Percentiles rank a stretch among this genome's conserved stretches.
Evolutionary conservation across 2,888 invertebrate genomes (phyloP).

Genomic region (Cactoblastis cactorum): DNA sequence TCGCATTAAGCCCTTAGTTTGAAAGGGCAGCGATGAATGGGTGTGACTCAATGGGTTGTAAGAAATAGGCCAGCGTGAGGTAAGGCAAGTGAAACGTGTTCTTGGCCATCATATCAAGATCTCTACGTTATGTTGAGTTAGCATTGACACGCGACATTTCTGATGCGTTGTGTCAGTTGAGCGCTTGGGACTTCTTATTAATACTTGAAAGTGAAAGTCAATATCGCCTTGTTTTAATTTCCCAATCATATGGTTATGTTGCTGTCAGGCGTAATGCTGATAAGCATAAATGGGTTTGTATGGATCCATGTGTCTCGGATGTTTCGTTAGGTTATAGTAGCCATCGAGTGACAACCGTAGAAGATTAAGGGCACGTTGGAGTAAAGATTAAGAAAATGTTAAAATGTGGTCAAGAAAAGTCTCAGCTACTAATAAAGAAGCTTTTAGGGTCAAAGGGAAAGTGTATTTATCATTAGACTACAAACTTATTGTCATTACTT

Average conservation of each 20-base stretch:
- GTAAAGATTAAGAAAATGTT: too few relatives aligned
- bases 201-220: constrained; percentile 1
- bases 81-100: constrained; percentile 58
- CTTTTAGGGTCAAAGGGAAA: too few relatives aligned
- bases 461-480: too few relatives aligned
- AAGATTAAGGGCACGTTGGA: too few relatives aligned
- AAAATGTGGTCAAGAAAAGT: too few relatives aligned
- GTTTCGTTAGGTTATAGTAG: too few relatives aligned
- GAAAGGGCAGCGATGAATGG: constrained; percentile 72
- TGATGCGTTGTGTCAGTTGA: constrained; percentile 23
- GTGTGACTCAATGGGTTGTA: constrained; percentile 72
- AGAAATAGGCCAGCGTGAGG: constrained; percentile 71
- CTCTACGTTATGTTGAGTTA: constrained; percentile 33
- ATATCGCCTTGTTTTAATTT: background rate
- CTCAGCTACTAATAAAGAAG: too few relatives aligned
- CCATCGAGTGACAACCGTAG: too few relatives aligned
- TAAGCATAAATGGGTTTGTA: too few relatives aligned
- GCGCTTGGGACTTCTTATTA: background rate
- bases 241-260: background rate
- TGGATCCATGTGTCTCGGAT: too few relatives aligned
- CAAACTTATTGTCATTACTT: too few relatives aligned
- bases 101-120: constrained; percentile 45
- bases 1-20: constrained; percentile 65
- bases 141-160: constrained; percentile 29
- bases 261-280: too few relatives aligned